phyloP scores from a whole-genome alignment of 2,113 vertebrate species.

The Hystrix cristata region DNA sequence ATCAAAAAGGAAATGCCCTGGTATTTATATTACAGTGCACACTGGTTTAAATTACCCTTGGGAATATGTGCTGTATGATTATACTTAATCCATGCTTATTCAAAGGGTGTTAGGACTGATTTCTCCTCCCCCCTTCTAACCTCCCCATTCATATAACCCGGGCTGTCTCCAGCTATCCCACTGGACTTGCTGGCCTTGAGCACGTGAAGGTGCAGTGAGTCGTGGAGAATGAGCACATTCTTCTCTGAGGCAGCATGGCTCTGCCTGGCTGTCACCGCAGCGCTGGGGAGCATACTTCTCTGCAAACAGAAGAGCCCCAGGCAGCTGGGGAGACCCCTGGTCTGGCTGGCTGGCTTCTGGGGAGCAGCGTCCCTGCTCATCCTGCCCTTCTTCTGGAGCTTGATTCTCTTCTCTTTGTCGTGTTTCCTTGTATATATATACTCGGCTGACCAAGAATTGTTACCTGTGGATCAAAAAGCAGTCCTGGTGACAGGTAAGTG shows the following conservation, averaged over 20 bases:
- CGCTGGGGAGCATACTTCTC: conserved; percentile 69
- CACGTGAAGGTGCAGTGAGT: not conserved
- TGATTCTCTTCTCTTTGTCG: conserved; percentile 58
- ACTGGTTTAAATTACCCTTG: conserved; percentile 73
- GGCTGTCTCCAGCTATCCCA: conserved; percentile 69
- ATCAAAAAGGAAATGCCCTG: conserved; percentile 62
- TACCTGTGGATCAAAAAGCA: conserved; percentile 84
- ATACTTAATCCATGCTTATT: conserved; percentile 73
- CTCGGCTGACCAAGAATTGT: conserved; percentile 55
- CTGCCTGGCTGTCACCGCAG: not conserved
- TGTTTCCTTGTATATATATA: not conserved
- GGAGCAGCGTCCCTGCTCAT: conserved; percentile 43
- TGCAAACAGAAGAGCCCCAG: not conserved
- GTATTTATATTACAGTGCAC: conserved; percentile 76
- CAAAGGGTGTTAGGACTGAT: conserved; percentile 56
- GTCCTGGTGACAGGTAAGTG: conserved; percentile 91
- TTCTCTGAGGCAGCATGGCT: conserved; percentile 67
- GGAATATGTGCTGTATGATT: not conserved
- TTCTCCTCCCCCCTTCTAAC: conserved; percentile 72
- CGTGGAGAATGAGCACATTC: conserved; percentile 73
- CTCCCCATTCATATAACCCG: conserved; percentile 81
- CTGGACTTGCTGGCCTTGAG: conserved; percentile 11
- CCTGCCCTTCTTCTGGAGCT: conserved; percentile 75
- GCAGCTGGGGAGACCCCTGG: not conserved
- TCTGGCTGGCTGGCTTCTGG: conserved; percentile 72